Evolutionary conservation across 2,888 invertebrate genomes (phyloP), one percentile per base, ranked within the genome.

Genomic region (Drosophila anomelani): DNA sequence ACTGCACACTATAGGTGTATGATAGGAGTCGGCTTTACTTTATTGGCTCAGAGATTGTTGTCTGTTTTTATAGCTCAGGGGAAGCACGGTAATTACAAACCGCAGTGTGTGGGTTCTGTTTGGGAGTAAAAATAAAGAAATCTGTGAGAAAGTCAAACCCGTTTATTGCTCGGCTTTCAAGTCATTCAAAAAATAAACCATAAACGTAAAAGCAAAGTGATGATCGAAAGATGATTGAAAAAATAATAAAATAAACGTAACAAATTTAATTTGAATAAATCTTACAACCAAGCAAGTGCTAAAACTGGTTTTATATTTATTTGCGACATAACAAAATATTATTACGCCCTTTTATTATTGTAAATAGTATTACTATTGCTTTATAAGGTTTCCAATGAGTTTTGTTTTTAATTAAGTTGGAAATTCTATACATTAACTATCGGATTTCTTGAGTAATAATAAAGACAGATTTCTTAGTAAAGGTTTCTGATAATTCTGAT

Each of bases 31-130:
- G 29, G 17, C 15, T 32, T 29, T 36, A 41, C 36, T 29, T 56
- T 15, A 39, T 46, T 13, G 10, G 10, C 39, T 17, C 20, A 20
- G n/a, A 17, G 60, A 39, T 38, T 1, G 46, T 46, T 34, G 32
- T 20, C 13, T 36, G 20, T n/a, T 34, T 36, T 66, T 36, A 13
- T 17, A 32, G n/a, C 44, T 17, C 15, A 13, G 67, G 56, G 56
- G 56, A 56, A 38, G 56, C 56, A 56, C 68, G 49, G 39, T 41
- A 66, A 66, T 47, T 47, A 55, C 32, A 44, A 56, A 17, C 57
- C 43, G 6, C 51, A 4, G 26, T 26, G 8, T 8, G 15, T 7
- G 23, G 38, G 53, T 26, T 60, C 60, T 54, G 39, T 32, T 66
- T 53, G 26, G 17, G 4, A 20, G 7, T 9, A 29, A 13, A 44